Base-by-base conservation (phyloP, 2,113 vertebrate genomes). In the Leucopternis melanops region DNA sequence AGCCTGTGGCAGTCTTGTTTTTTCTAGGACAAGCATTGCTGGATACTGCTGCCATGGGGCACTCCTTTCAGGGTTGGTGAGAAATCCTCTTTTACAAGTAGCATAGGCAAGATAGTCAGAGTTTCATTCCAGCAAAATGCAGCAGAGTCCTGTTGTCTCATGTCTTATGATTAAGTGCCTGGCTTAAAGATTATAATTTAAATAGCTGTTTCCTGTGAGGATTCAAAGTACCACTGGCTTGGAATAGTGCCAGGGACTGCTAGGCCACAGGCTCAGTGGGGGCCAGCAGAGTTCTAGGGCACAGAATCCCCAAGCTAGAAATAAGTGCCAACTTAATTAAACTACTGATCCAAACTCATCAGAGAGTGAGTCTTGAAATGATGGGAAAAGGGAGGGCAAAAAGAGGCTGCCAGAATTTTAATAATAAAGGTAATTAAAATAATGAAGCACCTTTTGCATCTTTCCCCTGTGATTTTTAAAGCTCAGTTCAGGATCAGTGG, bases 341-440 rank as follows among this genome's bases (percentile, higher is more conserved):
- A 94, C 86, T 85, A 29, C 86, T 95, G 96, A 92, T 92, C 83
- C 91, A 81, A 92, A 94, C 78, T 82, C 95, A 87, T 92, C 84
- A 80, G 95, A 95, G 89, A 86, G 50, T 0, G 0, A 87, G 89
- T 87, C 89, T 82, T 91, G 89, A 95, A 97, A 95, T 91, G 86
- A 91, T 95, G 91, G 92, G 94, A 97, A 96, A 95, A 96, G 81
- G 90, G 96, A 95, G 75, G 79, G 90, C 62, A 77, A 95, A 91
- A 96, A 89, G 86, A 87, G 32, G 55, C 87, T 95, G 97, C 97
- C 96, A 96, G 84, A 85, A 83, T 70, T 96, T 93, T 93, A 95
- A 96, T 96, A 95, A 95, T 91, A 96, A 95, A 95, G 59, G 87
- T 97, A 95, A 97, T 97, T 97, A 96, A 96, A 94, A 45, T 96